Evolutionary conservation across 2,888 invertebrate genomes (phyloP).

Genomic region (Ceratothoa steindachneri): DNA sequence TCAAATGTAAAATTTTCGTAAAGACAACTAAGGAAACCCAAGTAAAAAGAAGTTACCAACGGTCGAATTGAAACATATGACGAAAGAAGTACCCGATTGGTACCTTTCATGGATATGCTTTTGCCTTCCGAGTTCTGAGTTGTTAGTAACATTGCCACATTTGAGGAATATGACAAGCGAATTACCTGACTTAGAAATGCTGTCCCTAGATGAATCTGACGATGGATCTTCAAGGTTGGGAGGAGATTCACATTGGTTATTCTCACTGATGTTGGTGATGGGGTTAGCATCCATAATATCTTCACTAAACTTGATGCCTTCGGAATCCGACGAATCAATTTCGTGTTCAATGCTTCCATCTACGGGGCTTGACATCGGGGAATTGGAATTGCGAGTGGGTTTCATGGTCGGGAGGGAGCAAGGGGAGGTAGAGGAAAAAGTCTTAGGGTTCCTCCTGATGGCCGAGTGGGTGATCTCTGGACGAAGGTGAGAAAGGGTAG

Average conservation of each 20-base stretch:
- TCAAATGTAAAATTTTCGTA: not conserved
- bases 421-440: not conserved
- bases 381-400: not conserved
- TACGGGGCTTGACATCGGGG: not conserved
- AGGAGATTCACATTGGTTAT: not conserved
- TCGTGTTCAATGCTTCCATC: not conserved
- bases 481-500: not conserved
- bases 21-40: not conserved
- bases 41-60: not conserved
- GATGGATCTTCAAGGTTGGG: conserved; percentile 8
- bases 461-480: not conserved
- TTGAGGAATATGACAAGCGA: too few relatives aligned
- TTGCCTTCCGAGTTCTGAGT: too few relatives aligned
- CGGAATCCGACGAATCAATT: not conserved
- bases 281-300: not conserved
- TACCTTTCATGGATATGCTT: too few relatives aligned
- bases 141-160: too few relatives aligned
- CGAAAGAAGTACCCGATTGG: too few relatives aligned
- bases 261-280: too few relatives aligned
- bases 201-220: conserved; percentile 17
- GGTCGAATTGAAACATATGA: too few relatives aligned
- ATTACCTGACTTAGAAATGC: conserved; percentile 7
- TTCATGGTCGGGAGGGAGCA: not conserved
- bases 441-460: not conserved
- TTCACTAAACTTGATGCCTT: not conserved